Evolutionary conservation across 2,888 invertebrate species (phyloP).

Genomic region (Embidobia sp.): DNA sequence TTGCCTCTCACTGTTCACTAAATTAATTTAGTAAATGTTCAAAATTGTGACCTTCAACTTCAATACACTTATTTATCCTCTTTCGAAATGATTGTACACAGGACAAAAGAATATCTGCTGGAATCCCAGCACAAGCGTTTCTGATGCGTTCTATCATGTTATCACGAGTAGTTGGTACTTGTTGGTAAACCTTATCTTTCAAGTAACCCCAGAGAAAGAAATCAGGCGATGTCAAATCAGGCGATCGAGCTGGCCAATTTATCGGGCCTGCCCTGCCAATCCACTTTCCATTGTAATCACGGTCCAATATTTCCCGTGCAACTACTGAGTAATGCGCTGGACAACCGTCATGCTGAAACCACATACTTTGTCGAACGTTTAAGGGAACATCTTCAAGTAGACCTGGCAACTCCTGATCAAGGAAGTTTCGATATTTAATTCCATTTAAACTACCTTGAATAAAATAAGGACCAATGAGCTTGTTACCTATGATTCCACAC

Average conservation of each 20-base stretch:
- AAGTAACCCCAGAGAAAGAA: not conserved
- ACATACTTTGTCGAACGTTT: no score
- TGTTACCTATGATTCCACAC: no score
- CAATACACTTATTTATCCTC: conserved; percentile 1
- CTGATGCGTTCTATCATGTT: conserved; percentile 3
- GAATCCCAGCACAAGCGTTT: not conserved
- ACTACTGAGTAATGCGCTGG: no score
- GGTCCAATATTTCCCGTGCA: no score
- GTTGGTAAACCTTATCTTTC: not conserved
- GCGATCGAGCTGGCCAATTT: not conserved
- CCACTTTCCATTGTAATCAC: not conserved
- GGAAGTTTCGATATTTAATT: no score
- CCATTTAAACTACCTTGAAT: no score
- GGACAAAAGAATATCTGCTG: not conserved
- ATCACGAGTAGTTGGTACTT: not conserved
- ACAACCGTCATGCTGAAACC: no score
- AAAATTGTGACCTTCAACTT: conserved; percentile 2
- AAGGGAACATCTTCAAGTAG: no score
- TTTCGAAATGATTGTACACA: conserved; percentile 1
- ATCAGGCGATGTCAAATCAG: not conserved
- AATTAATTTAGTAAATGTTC: no score
- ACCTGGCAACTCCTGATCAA: no score
- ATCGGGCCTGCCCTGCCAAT: not conserved
- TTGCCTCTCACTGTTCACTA: no score
- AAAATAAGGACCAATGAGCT: no score